Percentiles rank a stretch among this genome's conserved stretches.
phyloP scores from a whole-genome alignment of 2,888 invertebrate species.

The Drosophila histrio region DNA sequence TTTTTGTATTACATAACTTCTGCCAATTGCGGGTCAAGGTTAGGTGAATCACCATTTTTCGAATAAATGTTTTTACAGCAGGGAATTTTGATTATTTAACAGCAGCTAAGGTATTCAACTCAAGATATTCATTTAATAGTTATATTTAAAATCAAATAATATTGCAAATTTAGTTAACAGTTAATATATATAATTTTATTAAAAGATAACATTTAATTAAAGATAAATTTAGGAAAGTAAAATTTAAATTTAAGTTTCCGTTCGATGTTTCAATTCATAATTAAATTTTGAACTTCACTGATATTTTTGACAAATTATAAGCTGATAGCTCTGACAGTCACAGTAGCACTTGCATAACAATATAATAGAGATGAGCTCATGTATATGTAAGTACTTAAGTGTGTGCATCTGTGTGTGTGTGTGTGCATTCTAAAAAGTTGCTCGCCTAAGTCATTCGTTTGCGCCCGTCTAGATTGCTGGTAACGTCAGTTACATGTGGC shows the following conservation, averaged over 20 bases:
- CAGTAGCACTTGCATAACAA: conserved; percentile 26
- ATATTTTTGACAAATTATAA: neutral
- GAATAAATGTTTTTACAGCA: neutral
- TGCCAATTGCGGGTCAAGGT: conserved; percentile 70
- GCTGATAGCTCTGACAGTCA: neutral
- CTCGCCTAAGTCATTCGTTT: conserved; percentile 51
- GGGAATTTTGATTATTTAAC: neutral
- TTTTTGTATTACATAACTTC: conserved; percentile 36
- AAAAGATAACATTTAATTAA: neutral
- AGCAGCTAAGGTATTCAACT: neutral
- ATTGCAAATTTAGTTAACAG: no score
- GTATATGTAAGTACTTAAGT: neutral
- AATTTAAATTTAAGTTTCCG: no score
- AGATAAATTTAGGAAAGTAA: no score
- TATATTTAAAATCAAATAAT: no score
- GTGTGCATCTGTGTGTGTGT: conserved; percentile 18
- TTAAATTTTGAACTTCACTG: no score
- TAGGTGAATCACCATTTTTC: conserved; percentile 15
- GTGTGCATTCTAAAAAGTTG: conserved; percentile 50
- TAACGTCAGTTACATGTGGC: conserved; percentile 54
- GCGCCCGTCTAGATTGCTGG: neutral
- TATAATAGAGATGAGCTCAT: conserved; percentile 2
- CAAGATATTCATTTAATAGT: neutral
- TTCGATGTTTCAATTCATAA: no score
- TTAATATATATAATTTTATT: no score